Percentiles rank a stretch among this genome's conserved stretches.
Conservation (phyloP, 1,140 invertebrate species). For the Diploscapter pachys region DNA sequence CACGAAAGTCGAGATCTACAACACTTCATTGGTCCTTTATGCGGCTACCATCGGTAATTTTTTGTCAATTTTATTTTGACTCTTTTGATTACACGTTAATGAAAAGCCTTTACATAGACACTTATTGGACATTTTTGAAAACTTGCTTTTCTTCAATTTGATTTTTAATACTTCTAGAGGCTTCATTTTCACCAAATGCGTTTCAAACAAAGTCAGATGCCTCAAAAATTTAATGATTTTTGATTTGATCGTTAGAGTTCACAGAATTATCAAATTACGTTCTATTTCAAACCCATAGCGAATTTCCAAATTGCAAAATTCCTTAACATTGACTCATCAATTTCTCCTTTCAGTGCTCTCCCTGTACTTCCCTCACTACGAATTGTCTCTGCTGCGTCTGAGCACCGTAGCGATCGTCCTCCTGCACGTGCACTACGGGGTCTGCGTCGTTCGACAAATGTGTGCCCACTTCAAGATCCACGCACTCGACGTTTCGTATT, state of each 20-base stretch:
- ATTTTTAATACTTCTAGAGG: no score
- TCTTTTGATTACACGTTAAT: no score
- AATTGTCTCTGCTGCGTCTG: conserved; percentile 59
- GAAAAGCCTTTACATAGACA: no score
- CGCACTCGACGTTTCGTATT: conserved; percentile 59
- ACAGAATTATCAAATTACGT: no score
- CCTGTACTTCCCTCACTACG: conserved; percentile 47
- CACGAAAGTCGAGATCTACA: conserved; percentile 60
- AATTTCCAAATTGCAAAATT: no score
- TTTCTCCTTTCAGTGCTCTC: conserved; percentile 16
- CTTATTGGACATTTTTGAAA: no score
- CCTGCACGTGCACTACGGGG: conserved; percentile 62
- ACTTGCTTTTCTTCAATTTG: no score
- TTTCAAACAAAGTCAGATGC: not conserved
- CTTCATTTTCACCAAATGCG: no score
- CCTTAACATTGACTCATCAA: no score
- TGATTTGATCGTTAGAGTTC: no score
- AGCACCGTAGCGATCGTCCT: conserved; percentile 58
- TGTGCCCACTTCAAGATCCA: conserved; percentile 62
- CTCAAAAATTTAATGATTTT: not conserved
- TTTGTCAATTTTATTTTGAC: not conserved
- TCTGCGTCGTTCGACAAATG: conserved; percentile 61
- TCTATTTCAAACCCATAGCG: no score
- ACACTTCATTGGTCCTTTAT: conserved; percentile 46
- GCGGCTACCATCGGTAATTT: conserved; percentile 11